A percentile compares a stretch with the other conserved stretches of the same genome.
Conservation (phyloP, 1,140 invertebrate species). For the Nomia melanderi region DNA sequence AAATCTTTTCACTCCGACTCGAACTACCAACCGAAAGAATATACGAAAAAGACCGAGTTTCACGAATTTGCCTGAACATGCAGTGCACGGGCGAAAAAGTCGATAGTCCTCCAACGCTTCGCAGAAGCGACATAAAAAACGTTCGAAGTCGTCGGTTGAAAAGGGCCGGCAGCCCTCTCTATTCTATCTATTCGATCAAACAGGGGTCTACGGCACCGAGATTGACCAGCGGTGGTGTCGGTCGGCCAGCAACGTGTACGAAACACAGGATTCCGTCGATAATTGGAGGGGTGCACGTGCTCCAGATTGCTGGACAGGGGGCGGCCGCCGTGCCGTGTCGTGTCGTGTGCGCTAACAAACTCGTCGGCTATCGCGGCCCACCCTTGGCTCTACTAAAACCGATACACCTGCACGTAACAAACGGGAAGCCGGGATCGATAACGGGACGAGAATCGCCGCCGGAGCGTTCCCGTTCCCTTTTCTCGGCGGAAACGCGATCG, state of each 20-base stretch:
- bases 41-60: too few species aligned
- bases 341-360: constrained; percentile 21
- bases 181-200: not conserved
- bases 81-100: too few species aligned
- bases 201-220: not conserved
- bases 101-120: too few species aligned
- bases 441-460: constrained; percentile 26
- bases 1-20: too few species aligned
- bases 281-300: constrained; percentile 28
- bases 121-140: too few species aligned
- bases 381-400: not conserved
- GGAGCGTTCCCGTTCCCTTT: constrained; percentile 9
- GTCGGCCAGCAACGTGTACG: not conserved
- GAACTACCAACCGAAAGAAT: too few species aligned
- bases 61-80: too few species aligned
- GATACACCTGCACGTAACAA: constrained; percentile 8
- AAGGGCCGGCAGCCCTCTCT: not conserved
- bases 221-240: not conserved
- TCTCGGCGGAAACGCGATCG: not conserved
- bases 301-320: constrained; percentile 22
- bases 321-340: too few species aligned
- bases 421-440: constrained; percentile 54
- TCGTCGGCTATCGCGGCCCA: not conserved
- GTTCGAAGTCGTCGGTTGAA: too few species aligned
- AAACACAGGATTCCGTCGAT: constrained; percentile 23